Evolutionary conservation across 1,140 invertebrate genomes (phyloP), one percentile per base, ranked within the genome.

Genomic region (Cydia pomonella): DNA sequence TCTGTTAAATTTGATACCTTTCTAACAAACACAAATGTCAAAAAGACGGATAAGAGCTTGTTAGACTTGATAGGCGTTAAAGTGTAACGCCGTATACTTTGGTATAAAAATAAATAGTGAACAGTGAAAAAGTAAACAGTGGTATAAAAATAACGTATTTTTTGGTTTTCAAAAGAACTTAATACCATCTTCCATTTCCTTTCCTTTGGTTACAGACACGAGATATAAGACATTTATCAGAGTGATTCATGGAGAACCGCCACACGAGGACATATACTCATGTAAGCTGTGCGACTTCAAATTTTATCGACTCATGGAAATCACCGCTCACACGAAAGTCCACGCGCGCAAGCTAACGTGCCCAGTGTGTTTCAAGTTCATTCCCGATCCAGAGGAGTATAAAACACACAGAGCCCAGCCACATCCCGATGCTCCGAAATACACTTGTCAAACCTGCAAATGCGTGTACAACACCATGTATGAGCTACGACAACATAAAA

Each of bases 141-240:
- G n/a, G n/a, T n/a, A n/a, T n/a, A n/a, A n/a, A n/a, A n/a, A n/a
- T 16, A 44, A 13, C 41, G 41, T 41, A 41, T 12, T 41, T 13
- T 1, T 1, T 41, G 38, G 38, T 44, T 44, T 44, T 16, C 9
- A 38, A 38, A 38, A 10, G 33, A 38, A 38, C 33, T 44, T 44
- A 38, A 38, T 44, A 44, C 13, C 13, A 59, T 59, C 53, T 2
- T 23, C 10, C 1, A 10, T 23, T 59, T 23, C 53, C 21, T 59
- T 59, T 59, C 53, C 53, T 59, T 59, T 59, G 53, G 18, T 59
- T 23, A 10, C 53, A 59, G 53, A 59, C 53, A 21, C 53, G 53
- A 59, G 53, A 23, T 59, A 59, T 59, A 59, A 59, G 21, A 23
- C 9, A 21, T 59, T 23, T 59, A n/a, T 59, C 53, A 59, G 3